Conservation (phyloP, 2,113 vertebrate species). For the Dasypus novemcinctus region DNA sequence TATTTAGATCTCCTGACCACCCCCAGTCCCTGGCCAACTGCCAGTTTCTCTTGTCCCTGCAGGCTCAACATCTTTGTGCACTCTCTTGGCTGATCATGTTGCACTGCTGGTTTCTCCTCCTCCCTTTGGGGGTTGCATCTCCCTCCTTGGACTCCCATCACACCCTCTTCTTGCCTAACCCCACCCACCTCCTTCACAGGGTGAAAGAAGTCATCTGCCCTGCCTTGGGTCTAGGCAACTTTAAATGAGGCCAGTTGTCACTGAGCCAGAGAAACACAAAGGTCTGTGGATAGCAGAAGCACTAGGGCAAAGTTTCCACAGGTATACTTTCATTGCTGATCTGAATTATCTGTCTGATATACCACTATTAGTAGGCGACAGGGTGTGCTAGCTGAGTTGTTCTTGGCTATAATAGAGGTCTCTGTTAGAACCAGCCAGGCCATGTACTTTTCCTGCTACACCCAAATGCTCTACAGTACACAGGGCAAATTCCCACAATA, state of each 20-base stretch:
- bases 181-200: neutral
- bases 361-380: neutral
- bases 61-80: neutral
- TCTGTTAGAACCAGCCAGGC: slow-evolving; percentile 59
- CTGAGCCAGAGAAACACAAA: slow-evolving; percentile 9
- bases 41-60: slow-evolving; percentile 47
- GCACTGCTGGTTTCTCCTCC: neutral
- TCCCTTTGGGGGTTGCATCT: neutral
- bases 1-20: neutral
- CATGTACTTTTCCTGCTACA: slow-evolving; percentile 37
- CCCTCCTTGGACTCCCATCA: neutral
- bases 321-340: slow-evolving; percentile 42
- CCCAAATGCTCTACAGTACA: neutral
- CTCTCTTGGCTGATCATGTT: neutral
- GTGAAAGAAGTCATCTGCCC: neutral
- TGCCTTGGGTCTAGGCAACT: neutral
- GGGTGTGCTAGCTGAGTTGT: slow-evolving; percentile 38
- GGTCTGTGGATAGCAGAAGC: neutral
- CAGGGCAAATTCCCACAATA: neutral
- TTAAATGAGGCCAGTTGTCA: neutral
- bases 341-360: slow-evolving; percentile 23
- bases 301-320: neutral
- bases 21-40: slow-evolving; percentile 51
- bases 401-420: neutral
- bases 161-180: neutral